phyloP scores from a whole-genome alignment of 2,797 vertebrate genomes.

The Acipenser oxyrinchus region DNA sequence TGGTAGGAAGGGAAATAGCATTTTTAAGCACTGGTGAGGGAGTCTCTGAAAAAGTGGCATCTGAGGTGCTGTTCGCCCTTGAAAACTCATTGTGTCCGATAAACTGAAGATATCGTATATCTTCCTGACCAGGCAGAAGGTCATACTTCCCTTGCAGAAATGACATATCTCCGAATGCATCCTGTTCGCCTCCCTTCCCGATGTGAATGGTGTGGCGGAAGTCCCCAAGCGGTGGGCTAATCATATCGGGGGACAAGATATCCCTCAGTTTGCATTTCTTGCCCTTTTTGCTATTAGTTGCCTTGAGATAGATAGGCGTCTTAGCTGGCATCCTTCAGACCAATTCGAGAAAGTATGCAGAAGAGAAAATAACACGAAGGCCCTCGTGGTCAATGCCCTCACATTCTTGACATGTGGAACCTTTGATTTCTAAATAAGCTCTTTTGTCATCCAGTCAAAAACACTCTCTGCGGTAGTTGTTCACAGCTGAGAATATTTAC shows the following conservation, averaged over 20 bases:
- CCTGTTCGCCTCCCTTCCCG: conserved; percentile 85
- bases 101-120: conserved; percentile 55
- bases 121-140: conserved; percentile 78
- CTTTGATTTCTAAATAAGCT: not conserved
- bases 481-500: not conserved
- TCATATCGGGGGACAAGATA: conserved; percentile 95
- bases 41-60: conserved; percentile 79
- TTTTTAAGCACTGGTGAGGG: conserved; percentile 97
- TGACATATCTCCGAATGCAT: conserved; percentile 94
- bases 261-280: conserved; percentile 93
- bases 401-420: not conserved
- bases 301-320: conserved; percentile 94
- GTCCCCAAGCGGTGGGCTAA: conserved; percentile 93
- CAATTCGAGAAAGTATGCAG: too few relatives aligned
- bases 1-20: conserved; percentile 91
- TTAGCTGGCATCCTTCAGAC: conserved; percentile 85
- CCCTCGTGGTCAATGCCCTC: not conserved
- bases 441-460: not conserved
- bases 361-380: not conserved
- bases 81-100: conserved; percentile 75
- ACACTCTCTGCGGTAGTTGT: not conserved
- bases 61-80: conserved; percentile 86
- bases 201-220: conserved; percentile 98
- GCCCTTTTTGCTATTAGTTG: conserved; percentile 83
- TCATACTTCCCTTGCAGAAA: conserved; percentile 96